phyloP scores from a whole-genome alignment of 1,140 invertebrate genomes.

The Caerostris extrusa region DNA sequence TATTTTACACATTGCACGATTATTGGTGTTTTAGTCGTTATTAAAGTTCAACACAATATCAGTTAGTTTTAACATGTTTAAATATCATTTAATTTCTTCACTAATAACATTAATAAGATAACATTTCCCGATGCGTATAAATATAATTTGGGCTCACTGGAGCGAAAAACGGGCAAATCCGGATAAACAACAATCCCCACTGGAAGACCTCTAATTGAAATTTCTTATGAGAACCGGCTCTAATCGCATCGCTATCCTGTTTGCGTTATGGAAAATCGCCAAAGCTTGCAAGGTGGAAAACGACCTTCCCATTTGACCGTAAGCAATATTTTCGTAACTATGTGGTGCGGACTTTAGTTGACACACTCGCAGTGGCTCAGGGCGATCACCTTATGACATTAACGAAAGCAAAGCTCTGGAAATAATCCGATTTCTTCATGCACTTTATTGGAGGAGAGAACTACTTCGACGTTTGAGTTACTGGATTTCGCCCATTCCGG shows the following conservation, averaged over 20 bases:
- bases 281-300: neutral
- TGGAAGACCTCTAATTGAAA: too few species aligned
- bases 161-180: too few species aligned
- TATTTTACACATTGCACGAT: too few species aligned
- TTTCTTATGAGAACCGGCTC: neutral
- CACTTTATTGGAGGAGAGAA: neutral
- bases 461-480: neutral
- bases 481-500: neutral
- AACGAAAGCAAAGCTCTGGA: constrained; percentile 1
- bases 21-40: too few species aligned
- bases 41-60: too few species aligned
- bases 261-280: neutral
- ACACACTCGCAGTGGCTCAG: neutral
- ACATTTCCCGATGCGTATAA: too few species aligned
- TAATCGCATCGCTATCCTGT: neutral
- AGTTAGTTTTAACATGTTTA: too few species aligned
- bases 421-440: constrained; percentile 50
- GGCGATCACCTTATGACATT: constrained; percentile 20
- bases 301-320: constrained; percentile 3
- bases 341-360: too few species aligned
- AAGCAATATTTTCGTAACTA: neutral
- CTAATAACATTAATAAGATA: too few species aligned
- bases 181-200: too few species aligned
- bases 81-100: too few species aligned
- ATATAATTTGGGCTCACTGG: too few species aligned